Conservation (phyloP, 2,113 vertebrate species). For the Galeopterus variegatus region DNA sequence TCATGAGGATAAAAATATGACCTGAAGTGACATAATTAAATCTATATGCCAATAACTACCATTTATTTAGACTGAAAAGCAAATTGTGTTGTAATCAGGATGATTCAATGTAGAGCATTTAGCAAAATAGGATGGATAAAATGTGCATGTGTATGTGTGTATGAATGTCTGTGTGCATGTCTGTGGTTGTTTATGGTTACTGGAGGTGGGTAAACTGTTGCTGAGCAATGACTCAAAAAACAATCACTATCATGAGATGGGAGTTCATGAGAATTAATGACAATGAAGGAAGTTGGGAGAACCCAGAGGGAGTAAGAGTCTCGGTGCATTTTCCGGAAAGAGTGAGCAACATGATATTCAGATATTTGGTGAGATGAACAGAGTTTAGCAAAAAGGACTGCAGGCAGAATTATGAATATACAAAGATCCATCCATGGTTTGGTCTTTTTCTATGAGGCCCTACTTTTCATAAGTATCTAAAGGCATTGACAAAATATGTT, state of each 20-base stretch:
- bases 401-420: not conserved
- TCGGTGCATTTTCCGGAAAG: not conserved
- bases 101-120: not conserved
- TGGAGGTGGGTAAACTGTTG: not conserved
- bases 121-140: not conserved
- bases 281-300: not conserved
- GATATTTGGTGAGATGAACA: not conserved
- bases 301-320: not conserved
- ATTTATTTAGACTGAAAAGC: not conserved
- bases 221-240: not conserved
- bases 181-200: not conserved
- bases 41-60: not conserved
- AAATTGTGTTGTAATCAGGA: not conserved
- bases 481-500: not conserved
- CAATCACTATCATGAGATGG: not conserved
- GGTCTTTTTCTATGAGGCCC: not conserved
- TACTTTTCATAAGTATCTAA: not conserved
- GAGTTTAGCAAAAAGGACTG: not conserved
- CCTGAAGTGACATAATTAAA: conserved; percentile 14
- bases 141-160: not conserved
- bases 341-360: not conserved
- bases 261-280: not conserved
- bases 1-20: not conserved
- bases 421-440: not conserved
- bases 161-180: too few relatives aligned